Conservation (phyloP, 2,888 invertebrate species). For the Drosophila mercatorum region DNA sequence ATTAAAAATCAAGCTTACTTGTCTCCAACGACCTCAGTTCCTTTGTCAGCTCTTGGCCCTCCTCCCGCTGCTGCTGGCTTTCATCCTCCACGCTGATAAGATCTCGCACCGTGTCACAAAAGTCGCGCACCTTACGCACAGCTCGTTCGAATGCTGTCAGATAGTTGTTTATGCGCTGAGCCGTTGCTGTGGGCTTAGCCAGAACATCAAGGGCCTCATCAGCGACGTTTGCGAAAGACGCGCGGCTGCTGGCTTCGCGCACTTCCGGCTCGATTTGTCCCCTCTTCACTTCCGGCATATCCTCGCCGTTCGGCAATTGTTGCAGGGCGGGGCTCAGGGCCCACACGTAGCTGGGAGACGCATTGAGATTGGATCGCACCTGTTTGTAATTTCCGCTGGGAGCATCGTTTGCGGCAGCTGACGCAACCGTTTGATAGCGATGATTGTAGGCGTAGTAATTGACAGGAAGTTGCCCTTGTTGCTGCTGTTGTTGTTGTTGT, state of each 20-base stretch:
- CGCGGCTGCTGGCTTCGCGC: conserved; percentile 21
- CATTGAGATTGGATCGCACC: conserved; percentile 42
- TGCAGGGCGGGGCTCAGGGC: conserved; percentile 65
- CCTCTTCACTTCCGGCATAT: conserved; percentile 32
- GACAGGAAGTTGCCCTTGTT: conserved; percentile 64
- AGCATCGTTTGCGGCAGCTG: conserved; percentile 8
- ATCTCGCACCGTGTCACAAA: conserved; percentile 69
- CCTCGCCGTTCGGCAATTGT: conserved; percentile 40
- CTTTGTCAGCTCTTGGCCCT: neutral
- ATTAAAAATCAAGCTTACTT: conserved; percentile 9
- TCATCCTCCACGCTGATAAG: conserved; percentile 56
- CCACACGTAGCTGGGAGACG: conserved; percentile 61
- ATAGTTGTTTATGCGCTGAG: conserved; percentile 47
- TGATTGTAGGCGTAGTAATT: conserved; percentile 79
- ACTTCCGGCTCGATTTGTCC: conserved; percentile 47
- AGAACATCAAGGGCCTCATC: conserved; percentile 25
- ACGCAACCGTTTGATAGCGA: conserved; percentile 53
- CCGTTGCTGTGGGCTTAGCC: conserved; percentile 19
- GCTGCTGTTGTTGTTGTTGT: neutral
- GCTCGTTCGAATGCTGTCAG: conserved; percentile 61
- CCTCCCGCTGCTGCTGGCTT: neutral
- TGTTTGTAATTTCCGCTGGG: conserved; percentile 76
- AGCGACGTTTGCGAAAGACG: conserved; percentile 34
- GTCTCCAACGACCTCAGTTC: neutral
- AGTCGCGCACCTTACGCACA: conserved; percentile 63